Evolutionary conservation across 1,140 invertebrate genomes (phyloP).

Genomic region (Lepidostoma basale): DNA sequence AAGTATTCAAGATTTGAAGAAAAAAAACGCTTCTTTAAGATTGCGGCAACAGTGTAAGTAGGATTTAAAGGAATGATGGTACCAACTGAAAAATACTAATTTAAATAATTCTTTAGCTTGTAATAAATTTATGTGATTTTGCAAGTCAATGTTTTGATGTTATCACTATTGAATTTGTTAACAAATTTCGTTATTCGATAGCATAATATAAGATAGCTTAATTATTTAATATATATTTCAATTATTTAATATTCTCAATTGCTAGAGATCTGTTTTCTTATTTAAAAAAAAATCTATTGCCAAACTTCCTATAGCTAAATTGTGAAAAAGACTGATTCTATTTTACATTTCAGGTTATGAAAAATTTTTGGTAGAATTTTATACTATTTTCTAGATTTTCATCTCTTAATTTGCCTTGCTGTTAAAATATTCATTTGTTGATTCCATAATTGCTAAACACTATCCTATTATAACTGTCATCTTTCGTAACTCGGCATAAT

Average conservation of each 20-base stretch:
- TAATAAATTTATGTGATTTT: neutral
- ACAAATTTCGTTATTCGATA: too few species aligned
- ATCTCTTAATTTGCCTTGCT: neutral
- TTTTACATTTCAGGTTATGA: neutral
- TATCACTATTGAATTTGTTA: neutral
- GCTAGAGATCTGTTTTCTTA: neutral
- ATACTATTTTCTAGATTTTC: neutral
- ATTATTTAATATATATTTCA: neutral
- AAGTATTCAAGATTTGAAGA: too few species aligned
- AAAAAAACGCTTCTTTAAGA: too few species aligned
- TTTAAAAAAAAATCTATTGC: neutral
- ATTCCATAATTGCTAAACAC: neutral
- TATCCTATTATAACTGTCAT: neutral
- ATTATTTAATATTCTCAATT: neutral
- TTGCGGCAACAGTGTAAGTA: too few species aligned
- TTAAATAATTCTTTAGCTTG: too few species aligned
- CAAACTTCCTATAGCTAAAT: neutral
- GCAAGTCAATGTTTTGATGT: neutral
- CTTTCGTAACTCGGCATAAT: neutral
- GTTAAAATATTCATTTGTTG: neutral
- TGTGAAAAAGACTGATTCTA: conserved; percentile 8
- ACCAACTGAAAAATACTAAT: too few species aligned
- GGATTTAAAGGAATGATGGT: too few species aligned
- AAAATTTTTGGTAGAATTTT: neutral
- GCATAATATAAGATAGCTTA: neutral